Percentiles rank a stretch among this genome's conserved stretches.
Evolutionary conservation across 1,140 invertebrate species (phyloP).

Genomic region (Megalonaias nervosa): DNA sequence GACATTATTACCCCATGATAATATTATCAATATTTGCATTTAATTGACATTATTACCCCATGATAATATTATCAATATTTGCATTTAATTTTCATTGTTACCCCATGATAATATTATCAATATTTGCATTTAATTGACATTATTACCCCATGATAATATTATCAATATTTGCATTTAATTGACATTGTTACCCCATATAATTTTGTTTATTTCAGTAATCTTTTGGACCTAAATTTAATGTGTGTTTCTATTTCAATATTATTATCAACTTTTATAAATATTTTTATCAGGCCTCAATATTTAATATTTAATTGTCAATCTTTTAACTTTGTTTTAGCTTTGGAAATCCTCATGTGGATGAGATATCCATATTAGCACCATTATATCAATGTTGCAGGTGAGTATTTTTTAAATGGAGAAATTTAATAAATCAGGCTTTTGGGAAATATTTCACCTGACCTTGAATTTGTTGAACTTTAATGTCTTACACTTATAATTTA

Average conservation of each 20-base stretch:
- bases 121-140: not conserved
- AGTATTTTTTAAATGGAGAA: not conserved
- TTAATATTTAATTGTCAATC: not conserved
- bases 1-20: too few species aligned
- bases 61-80: too few species aligned
- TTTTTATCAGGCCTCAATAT: not conserved
- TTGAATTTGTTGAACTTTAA: too few species aligned
- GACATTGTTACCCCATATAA: not conserved
- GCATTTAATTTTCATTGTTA: not conserved
- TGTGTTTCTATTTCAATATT: not conserved
- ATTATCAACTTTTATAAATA: too few species aligned
- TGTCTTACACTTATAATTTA: too few species aligned
- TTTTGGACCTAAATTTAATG: not conserved
- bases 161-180: not conserved
- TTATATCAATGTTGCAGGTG: slow-evolving; percentile 91
- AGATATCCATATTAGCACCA: slow-evolving; percentile 89
- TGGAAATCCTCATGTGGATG: slow-evolving; percentile 87
- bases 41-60: not conserved
- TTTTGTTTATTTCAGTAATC: too few species aligned
- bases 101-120: too few species aligned
- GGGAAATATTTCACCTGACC: too few species aligned
- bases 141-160: not conserved
- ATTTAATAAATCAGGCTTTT: too few species aligned
- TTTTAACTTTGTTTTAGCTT: slow-evolving; percentile 74
- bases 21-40: too few species aligned